Evolutionary conservation across 2,113 vertebrate genomes (phyloP), one percentile per base, ranked within the genome.

Genomic region (Melanerpes aurifrons): DNA sequence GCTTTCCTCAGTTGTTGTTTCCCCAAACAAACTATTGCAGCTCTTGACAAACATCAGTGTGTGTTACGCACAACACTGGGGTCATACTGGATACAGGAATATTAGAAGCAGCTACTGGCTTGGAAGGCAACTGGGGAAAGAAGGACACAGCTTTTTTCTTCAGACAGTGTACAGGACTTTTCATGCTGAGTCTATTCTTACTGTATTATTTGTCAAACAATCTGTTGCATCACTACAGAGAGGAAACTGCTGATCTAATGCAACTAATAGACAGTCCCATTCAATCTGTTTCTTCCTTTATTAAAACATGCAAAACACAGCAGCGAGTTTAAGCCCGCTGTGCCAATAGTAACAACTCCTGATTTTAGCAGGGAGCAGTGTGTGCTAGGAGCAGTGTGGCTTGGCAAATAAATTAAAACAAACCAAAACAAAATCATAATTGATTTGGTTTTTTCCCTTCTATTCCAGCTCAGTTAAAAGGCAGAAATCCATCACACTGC

Each of bases 311-410:
- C 62, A 91, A 96, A 95, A 76, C 64, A 40, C 68, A 50, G 37
- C 53, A 50, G 92, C 83, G 89, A 87, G 87, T 86, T 94, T 84
- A 89, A 92, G 74, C 53, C 37, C 3, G 15, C 79, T 64, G 85
- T 79, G 93, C 90, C 97, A 95, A 93, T 57, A 91, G 94, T 78
- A 94, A 94, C 86, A 92, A 85, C 82, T 43, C 81, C 93, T 83
- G 77, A 71, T 90, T 96, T 95, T 83, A 96, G 92, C 66, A 94
- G 56, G 64, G 85, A 97, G 77, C 24, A 35, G 10, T 71, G 76
- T 90, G 82, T n/a, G n/a, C n/a, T n/a, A n/a, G 64, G 85, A 97
- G 77, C 24, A 35, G 10, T 71, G 76, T 90, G 82, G 92, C 82
- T 97, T 97, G 90, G 96, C 86, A 95, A 93, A 87, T 20, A 92